phyloP scores from a whole-genome alignment of 2,113 vertebrate species.

The Tautogolabrus adspersus region DNA sequence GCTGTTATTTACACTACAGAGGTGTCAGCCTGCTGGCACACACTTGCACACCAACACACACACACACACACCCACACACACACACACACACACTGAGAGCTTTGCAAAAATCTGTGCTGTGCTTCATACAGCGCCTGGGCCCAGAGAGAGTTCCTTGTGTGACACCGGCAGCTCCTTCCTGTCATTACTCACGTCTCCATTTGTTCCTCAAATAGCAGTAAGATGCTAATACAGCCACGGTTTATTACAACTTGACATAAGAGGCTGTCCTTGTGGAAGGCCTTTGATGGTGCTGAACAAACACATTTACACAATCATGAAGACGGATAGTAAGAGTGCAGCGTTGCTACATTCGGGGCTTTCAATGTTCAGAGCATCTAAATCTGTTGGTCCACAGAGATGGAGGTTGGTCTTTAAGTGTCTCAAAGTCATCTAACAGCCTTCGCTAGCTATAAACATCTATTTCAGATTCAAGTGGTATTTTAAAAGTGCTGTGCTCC shows the following conservation, averaged over 20 bases:
- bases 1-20: conserved; percentile 74
- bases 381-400: conserved; percentile 4
- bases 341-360: not conserved
- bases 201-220: conserved; percentile 46
- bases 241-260: conserved; percentile 45
- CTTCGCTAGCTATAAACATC: not conserved
- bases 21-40: conserved; percentile 34
- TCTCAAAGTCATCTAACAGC: not conserved
- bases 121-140: conserved; percentile 3
- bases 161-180: conserved; percentile 43
- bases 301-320: conserved; percentile 52
- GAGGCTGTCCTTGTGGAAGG: conserved; percentile 35
- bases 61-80: conserved; percentile 9
- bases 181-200: conserved; percentile 59
- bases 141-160: conserved; percentile 36
- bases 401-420: not conserved
- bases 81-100: not conserved
- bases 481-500: not conserved
- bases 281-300: conserved; percentile 36
- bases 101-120: conserved; percentile 8
- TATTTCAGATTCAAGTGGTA: not conserved
- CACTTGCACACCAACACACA: conserved; percentile 27
- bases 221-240: conserved; percentile 41
- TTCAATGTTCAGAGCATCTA: not conserved
- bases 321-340: conserved; percentile 27